Conservation (phyloP, 2,888 invertebrate species). For the Hermaeophaga mercurialis region DNA sequence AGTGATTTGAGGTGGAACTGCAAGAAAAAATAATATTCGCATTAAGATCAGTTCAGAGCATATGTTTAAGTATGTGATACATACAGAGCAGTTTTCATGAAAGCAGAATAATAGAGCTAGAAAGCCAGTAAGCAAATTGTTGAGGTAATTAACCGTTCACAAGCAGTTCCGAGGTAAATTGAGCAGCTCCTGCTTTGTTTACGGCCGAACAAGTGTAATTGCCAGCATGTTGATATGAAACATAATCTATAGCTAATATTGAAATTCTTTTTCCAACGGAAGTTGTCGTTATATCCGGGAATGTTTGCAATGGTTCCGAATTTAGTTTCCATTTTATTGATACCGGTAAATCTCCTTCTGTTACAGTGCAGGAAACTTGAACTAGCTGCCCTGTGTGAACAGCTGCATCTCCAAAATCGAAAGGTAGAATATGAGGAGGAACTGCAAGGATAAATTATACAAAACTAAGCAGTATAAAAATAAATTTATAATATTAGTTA, state of each 20-base stretch:
- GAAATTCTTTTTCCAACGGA: conserved; percentile 58
- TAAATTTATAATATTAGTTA: conserved; percentile 28
- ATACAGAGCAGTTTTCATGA: neutral
- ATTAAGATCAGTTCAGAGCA: neutral
- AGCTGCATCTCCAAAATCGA: conserved; percentile 68
- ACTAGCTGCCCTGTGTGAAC: conserved; percentile 66
- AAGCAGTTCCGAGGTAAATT: conserved; percentile 59
- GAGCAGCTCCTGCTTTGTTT: conserved; percentile 50
- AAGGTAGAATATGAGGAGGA: conserved; percentile 69
- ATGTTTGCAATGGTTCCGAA: conserved; percentile 50
- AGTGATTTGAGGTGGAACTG: conserved; percentile 63
- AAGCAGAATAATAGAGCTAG: conserved; percentile 14
- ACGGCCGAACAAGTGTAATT: conserved; percentile 75
- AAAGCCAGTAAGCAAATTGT: conserved; percentile 59
- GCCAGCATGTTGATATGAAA: conserved; percentile 72
- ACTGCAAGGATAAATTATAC: conserved; percentile 56
- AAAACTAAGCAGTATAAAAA: conserved; percentile 16
- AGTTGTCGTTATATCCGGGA: conserved; percentile 48
- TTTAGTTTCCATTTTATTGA: conserved; percentile 68
- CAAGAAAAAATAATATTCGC: conserved; percentile 21
- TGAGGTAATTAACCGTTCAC: conserved; percentile 68
- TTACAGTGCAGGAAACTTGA: conserved; percentile 67
- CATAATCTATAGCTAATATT: conserved; percentile 69
- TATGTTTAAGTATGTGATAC: neutral
- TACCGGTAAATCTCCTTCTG: conserved; percentile 69